These are phyloP conservation scores for Oreortyx pictus DNA, from an alignment of 2,797 vertebrate species.

Conservation along the genomic window DNA sequence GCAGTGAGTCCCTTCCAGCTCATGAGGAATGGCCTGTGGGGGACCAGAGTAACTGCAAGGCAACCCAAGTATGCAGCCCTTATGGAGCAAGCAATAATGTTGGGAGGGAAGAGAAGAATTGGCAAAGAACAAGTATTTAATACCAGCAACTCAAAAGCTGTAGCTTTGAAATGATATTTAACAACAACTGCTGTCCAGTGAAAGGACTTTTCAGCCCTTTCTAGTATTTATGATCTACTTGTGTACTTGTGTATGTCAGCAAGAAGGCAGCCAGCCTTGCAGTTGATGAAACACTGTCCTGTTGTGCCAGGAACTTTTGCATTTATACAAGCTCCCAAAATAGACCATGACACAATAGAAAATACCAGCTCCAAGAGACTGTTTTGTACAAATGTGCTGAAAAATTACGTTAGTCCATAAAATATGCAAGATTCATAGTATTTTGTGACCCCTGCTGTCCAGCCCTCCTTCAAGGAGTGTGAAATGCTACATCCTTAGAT, in stretches of 20 bases:
- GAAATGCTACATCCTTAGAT: not conserved
- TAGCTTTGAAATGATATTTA: not conserved
- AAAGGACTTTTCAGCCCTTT: not conserved
- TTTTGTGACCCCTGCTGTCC: not conserved
- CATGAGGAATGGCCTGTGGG: accelerated
- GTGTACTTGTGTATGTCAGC: not conserved
- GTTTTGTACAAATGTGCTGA: not conserved
- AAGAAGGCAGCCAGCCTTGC: not conserved
- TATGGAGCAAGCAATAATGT: accelerated
- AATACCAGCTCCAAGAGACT: constrained; percentile 14
- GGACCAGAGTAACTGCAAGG: not conserved
- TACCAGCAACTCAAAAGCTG: not conserved
- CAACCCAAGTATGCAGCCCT: not conserved
- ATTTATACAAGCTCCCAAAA: constrained; percentile 43
- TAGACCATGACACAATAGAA: constrained; percentile 49
- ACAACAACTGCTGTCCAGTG: not conserved
- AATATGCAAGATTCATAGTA: not conserved
- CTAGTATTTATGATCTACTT: not conserved
- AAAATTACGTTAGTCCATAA: not conserved
- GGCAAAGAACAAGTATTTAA: not conserved
- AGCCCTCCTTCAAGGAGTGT: not conserved
- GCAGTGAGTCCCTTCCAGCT: accelerated
- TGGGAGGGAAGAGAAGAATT: not conserved
- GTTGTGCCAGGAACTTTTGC: constrained; percentile 4
- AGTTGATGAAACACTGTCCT: not conserved